Percentiles rank a stretch among this genome's conserved stretches.
Conservation (phyloP, 2,113 vertebrate species). For the Macrotis lagotis region DNA sequence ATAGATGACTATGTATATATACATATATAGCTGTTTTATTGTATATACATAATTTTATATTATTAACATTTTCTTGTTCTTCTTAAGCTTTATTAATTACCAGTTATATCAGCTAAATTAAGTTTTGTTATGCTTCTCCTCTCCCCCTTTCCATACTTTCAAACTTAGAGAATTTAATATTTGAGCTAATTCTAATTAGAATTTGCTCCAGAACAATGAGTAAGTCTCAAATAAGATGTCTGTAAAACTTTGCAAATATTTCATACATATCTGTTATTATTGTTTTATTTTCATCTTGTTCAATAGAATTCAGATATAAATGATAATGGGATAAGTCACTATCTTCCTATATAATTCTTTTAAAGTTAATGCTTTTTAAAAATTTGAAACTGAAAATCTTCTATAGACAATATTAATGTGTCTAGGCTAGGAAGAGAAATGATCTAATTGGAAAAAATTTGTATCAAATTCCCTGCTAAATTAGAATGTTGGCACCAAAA, state of each 20-base stretch:
- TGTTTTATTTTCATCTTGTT: neutral
- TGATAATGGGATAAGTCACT: neutral
- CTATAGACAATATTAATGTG: neutral
- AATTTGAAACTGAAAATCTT: neutral
- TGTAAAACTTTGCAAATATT: neutral
- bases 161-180: slow-evolving; percentile 40
- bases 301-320: neutral
- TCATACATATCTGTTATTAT: neutral
- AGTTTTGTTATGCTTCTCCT: slow-evolving; percentile 33
- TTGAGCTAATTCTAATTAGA: slow-evolving; percentile 59
- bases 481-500: too few species aligned
- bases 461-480: neutral
- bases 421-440: neutral
- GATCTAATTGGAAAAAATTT: neutral
- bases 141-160: neutral
- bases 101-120: slow-evolving; percentile 65
- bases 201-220: slow-evolving; percentile 34
- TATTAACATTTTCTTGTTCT: slow-evolving; percentile 69
- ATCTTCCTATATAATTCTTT: neutral
- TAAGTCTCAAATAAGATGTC: neutral
- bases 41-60: slow-evolving; percentile 61
- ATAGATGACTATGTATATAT: neutral
- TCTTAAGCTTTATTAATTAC: slow-evolving; percentile 62
- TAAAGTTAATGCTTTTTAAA: neutral
- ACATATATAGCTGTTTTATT: neutral